Evolutionary conservation across 2,888 invertebrate genomes (phyloP).

Genomic region (Caenorhabditis doughertyi): DNA sequence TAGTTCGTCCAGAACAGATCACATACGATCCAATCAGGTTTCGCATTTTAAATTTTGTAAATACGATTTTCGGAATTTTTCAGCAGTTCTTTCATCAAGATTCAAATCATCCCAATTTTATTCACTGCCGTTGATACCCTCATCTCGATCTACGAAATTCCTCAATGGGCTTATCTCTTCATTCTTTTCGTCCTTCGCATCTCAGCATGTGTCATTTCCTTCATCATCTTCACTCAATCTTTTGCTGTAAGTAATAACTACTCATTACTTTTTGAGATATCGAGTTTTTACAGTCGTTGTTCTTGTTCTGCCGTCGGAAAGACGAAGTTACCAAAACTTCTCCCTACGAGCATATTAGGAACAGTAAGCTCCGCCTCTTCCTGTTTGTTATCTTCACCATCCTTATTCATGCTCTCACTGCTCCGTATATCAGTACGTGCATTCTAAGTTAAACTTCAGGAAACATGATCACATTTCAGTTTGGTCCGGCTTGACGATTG

Average conservation of each 20-base stretch:
- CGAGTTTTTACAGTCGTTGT: constrained; percentile 40
- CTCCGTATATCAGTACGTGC: constrained; percentile 61
- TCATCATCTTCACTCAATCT: constrained; percentile 53
- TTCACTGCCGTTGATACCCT: constrained; percentile 64
- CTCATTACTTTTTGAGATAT: not conserved
- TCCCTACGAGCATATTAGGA: constrained; percentile 59
- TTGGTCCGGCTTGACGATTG: constrained; percentile 53
- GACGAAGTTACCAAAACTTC: constrained; percentile 59
- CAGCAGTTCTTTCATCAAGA: constrained; percentile 54
- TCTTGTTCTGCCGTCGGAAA: constrained; percentile 56
- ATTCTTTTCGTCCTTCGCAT: constrained; percentile 41
- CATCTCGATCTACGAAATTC: constrained; percentile 46
- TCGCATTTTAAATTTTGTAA: too few species aligned
- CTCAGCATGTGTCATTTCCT: constrained; percentile 46
- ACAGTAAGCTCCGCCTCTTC: constrained; percentile 55
- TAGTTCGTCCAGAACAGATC: constrained; percentile 66
- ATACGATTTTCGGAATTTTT: too few species aligned
- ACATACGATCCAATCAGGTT: constrained; percentile 65
- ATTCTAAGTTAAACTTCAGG: not conserved
- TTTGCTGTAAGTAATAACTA: constrained; percentile 50
- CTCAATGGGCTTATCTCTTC: constrained; percentile 42
- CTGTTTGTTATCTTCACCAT: constrained; percentile 52
- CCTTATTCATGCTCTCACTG: constrained; percentile 36
- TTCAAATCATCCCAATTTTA: constrained; percentile 55
- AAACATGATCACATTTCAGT: constrained; percentile 33